Evolutionary conservation across 2,113 vertebrate genomes (phyloP).

Genomic region (Equus przewalskii): DNA sequence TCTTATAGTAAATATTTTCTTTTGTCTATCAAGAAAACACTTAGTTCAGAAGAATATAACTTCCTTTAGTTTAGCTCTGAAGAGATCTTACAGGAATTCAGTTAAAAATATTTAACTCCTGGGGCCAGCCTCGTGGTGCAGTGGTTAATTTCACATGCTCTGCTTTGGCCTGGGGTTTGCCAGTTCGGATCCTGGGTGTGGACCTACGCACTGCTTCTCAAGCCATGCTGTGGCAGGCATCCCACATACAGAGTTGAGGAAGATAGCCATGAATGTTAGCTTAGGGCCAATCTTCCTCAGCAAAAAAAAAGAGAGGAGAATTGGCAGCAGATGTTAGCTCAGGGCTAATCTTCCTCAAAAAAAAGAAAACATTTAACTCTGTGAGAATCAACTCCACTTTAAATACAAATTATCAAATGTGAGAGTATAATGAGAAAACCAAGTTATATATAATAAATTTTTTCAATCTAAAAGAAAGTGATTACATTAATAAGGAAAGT

Average conservation of each 20-base stretch:
- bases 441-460: slow-evolving; percentile 20
- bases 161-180: too few relatives aligned
- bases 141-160: too few relatives aligned
- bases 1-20: slow-evolving; percentile 15
- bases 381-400: background rate
- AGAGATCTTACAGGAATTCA: slow-evolving; percentile 13
- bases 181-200: too few relatives aligned
- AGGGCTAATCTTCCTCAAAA: too few relatives aligned
- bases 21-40: slow-evolving; percentile 20
- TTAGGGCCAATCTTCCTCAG: too few relatives aligned
- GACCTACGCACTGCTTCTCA: too few relatives aligned
- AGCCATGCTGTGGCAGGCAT: too few relatives aligned
- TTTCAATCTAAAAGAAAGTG: slow-evolving; percentile 44
- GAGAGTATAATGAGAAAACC: slow-evolving; percentile 3
- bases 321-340: too few relatives aligned
- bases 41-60: slow-evolving; percentile 41
- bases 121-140: too few relatives aligned
- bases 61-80: slow-evolving; percentile 48
- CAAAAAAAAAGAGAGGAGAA: too few relatives aligned
- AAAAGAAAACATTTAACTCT: background rate
- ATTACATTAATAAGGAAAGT: slow-evolving; percentile 1
- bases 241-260: too few relatives aligned
- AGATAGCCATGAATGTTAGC: too few relatives aligned
- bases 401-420: slow-evolving; percentile 50
- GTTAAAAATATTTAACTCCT: background rate